These are phyloP conservation scores for Pantherophis vulpinus DNA, from an alignment of 2,797 vertebrate species.

Conservation along the genomic window DNA sequence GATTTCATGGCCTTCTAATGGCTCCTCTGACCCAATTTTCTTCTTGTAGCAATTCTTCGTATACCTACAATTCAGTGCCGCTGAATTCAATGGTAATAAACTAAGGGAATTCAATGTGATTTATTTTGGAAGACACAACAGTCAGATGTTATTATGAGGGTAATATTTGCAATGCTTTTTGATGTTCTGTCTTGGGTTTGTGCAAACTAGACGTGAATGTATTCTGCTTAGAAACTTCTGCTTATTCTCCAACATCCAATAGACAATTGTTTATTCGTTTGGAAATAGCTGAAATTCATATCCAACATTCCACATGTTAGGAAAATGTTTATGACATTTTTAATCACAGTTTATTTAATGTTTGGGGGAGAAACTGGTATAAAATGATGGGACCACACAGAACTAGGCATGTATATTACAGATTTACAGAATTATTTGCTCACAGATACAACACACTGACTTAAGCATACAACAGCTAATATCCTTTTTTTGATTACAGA, in stretches of 20 bases:
- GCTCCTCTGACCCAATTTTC: background rate
- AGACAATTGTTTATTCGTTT: slow-evolving; percentile 96
- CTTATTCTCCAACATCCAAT: slow-evolving; percentile 76
- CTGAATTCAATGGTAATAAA: background rate
- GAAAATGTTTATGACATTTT: slow-evolving; percentile 83
- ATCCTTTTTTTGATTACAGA: background rate
- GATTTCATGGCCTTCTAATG: background rate
- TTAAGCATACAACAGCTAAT: background rate
- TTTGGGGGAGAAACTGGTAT: slow-evolving; percentile 66
- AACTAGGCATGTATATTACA: slow-evolving; percentile 27
- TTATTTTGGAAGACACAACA: background rate
- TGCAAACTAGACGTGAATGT: slow-evolving; percentile 66
- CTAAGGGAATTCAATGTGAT: background rate
- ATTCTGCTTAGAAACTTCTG: slow-evolving; percentile 70
- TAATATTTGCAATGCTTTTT: slow-evolving; percentile 78
- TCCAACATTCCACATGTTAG: slow-evolving; percentile 79
- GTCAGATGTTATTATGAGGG: background rate
- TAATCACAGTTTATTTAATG: slow-evolving; percentile 80
- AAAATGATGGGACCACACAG: slow-evolving; percentile 86
- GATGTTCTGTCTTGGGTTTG: slow-evolving; percentile 78
- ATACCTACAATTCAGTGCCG: background rate
- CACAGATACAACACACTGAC: background rate
- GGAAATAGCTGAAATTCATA: slow-evolving; percentile 86
- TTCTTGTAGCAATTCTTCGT: background rate
- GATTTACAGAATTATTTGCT: background rate